Percentiles rank a stretch among this genome's conserved stretches.
Conservation (phyloP, 2,113 vertebrate genomes). For the Poeciliopsis prolifica region DNA sequence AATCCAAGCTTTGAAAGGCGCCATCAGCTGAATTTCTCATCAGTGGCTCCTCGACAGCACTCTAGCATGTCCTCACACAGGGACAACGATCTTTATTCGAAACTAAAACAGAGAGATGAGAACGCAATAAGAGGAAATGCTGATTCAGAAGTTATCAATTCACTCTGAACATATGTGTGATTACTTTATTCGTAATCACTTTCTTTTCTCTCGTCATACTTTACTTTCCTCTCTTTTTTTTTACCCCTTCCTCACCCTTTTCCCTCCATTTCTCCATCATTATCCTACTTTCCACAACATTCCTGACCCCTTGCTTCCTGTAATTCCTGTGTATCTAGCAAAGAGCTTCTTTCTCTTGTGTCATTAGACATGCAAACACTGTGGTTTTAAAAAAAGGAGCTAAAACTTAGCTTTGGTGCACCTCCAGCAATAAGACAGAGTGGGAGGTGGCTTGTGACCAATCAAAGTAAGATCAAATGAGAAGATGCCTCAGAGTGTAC, state of each 20-base stretch:
- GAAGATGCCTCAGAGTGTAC: neutral
- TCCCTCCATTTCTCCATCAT: neutral
- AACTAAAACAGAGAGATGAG: neutral
- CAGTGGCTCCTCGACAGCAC: constrained; percentile 13
- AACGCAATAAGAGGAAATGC: neutral
- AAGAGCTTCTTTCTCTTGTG: neutral
- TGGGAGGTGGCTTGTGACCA: neutral
- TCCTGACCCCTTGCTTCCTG: neutral
- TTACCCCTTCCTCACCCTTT: neutral
- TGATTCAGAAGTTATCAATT: too few relatives aligned
- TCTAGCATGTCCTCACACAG: neutral
- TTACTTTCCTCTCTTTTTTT: neutral
- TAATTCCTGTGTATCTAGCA: neutral
- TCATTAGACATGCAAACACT: neutral
- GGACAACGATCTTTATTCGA: neutral
- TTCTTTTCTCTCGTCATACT: too few relatives aligned
- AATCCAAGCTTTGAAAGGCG: neutral
- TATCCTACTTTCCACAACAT: neutral
- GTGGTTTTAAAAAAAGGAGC: neutral
- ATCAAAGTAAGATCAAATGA: neutral
- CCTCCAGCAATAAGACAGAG: neutral
- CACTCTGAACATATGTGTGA: neutral
- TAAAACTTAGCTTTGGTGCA: neutral
- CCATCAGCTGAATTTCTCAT: constrained; percentile 26
- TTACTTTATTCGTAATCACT: neutral